Evolutionary conservation across 1,140 invertebrate genomes (phyloP).

Genomic region (Drosophila murphyi): DNA sequence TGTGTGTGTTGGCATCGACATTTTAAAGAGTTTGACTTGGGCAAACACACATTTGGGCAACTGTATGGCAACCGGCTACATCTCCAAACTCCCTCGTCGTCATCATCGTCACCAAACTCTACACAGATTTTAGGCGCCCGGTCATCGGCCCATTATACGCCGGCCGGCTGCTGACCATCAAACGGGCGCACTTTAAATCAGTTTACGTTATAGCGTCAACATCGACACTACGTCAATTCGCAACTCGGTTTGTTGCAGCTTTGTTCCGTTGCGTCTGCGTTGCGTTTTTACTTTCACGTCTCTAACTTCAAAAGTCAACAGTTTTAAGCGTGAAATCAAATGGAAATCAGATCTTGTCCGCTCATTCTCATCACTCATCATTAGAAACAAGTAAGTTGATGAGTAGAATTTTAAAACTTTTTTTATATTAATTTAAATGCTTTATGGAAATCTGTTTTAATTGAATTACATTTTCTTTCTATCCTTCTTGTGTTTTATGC

Average conservation of each 20-base stretch:
- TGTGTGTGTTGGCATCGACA: constrained; percentile 34
- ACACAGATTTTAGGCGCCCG: constrained; percentile 77
- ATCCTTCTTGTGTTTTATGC: too few relatives aligned
- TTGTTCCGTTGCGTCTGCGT: constrained; percentile 19
- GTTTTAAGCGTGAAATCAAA: constrained; percentile 25
- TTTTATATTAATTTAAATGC: too few relatives aligned
- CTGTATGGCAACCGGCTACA: constrained; percentile 28
- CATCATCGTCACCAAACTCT: constrained; percentile 69
- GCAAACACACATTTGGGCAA: constrained; percentile 57
- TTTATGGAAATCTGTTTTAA: too few relatives aligned
- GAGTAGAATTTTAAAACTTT: too few relatives aligned
- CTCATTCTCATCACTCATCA: background rate
- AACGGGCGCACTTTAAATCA: constrained; percentile 78
- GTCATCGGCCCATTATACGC: constrained; percentile 42
- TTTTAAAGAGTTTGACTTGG: constrained; percentile 69
- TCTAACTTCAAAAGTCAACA: constrained; percentile 34
- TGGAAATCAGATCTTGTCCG: background rate
- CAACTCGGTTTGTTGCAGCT: constrained; percentile 11
- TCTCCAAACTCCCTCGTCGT: background rate
- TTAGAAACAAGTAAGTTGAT: background rate
- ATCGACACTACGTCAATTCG: constrained; percentile 71
- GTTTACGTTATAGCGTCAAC: constrained; percentile 76
- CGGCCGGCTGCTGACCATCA: constrained; percentile 19
- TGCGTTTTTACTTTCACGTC: constrained; percentile 71
- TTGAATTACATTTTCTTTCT: too few relatives aligned